Conservation (phyloP, 2,888 invertebrate species). For the Liposcelis brunnea region DNA sequence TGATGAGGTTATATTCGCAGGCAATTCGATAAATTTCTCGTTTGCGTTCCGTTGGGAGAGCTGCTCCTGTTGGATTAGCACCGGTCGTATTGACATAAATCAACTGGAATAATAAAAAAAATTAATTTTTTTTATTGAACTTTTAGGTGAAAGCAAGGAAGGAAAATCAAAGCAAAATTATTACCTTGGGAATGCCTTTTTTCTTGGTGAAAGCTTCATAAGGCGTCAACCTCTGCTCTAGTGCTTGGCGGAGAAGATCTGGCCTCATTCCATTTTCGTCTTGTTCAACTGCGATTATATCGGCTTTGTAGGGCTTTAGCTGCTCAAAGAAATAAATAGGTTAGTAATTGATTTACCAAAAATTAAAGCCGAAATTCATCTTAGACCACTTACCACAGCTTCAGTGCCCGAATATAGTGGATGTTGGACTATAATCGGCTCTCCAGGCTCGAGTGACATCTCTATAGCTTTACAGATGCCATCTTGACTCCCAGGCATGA, state of each 20-base stretch:
- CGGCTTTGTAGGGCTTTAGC: constrained; percentile 49
- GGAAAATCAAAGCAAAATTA: constrained; percentile 5
- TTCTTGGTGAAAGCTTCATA: constrained; percentile 22
- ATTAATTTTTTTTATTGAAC: not conserved
- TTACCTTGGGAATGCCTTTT: constrained; percentile 43
- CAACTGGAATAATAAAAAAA: constrained; percentile 20
- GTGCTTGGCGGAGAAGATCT: constrained; percentile 34
- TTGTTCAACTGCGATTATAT: constrained; percentile 46
- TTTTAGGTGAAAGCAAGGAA: not conserved
- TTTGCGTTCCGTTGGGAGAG: constrained; percentile 44
- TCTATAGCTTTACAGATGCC: constrained; percentile 58
- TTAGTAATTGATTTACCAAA: not conserved
- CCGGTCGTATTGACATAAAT: constrained; percentile 62
- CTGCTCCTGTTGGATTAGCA: constrained; percentile 56
- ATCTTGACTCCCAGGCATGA: constrained; percentile 62
- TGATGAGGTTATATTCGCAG: constrained; percentile 56
- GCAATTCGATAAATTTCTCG: constrained; percentile 54
- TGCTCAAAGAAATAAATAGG: constrained; percentile 25
- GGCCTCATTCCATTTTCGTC: constrained; percentile 52
- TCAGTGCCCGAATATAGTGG: constrained; percentile 55
- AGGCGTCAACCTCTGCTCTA: constrained; percentile 27
- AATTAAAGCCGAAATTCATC: not conserved
- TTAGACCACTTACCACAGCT: constrained; percentile 36
- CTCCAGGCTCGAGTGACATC: constrained; percentile 48
- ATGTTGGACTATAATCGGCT: constrained; percentile 50